Base-by-base conservation (phyloP, 2,888 invertebrate genomes). In the Andrena fulva region DNA sequence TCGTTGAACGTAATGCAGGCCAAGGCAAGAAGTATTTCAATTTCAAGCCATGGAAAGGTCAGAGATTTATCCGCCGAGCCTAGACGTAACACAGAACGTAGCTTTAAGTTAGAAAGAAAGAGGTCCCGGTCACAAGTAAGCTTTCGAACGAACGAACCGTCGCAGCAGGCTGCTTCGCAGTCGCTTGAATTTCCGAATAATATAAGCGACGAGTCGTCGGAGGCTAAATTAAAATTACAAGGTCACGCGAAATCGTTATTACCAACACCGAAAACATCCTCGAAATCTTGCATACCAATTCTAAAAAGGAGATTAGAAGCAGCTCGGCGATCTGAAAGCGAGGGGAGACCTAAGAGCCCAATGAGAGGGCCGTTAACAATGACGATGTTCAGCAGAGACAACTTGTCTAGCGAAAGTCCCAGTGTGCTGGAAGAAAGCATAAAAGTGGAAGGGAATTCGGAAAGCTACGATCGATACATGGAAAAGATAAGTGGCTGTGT, bases 261-360 rank as follows among this genome's bases (percentile, higher is more conserved):
- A 16, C 20, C 63, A 1, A 79, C 72, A 0, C 68, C 75, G 0
- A 89, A 73, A 66, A 75, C 84, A 10, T 80, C 73, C 2, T 89
- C 89, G 0, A 91, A 83, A 75, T 93, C 92, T n/a, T 89, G 87
- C 35, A 93, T 93, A 80, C 92, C 92, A 3, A 77, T 92, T 27
- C 68, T 91, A 7, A 90, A 83, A 73, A 91, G 80, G 12, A 75
- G 91, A 83, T 68, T 90, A 2, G 90, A 90, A 35, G 72, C 74
- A 8, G 76, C 82, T 27, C 71, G 84, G 2, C 62, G 62, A 60
- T 64, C 68, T 10, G 85, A 87, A 7, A 66, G 68, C 27, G 87
- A 87, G 31, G 33, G 63, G 1, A 85, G 89, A 7, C 33, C 88
- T 1, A 89, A 77, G 54, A 91, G 89, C 84, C 89, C 89, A 20